Evolutionary conservation across 2,797 vertebrate species (phyloP).

Genomic region (Crypturellus tataupa): DNA sequence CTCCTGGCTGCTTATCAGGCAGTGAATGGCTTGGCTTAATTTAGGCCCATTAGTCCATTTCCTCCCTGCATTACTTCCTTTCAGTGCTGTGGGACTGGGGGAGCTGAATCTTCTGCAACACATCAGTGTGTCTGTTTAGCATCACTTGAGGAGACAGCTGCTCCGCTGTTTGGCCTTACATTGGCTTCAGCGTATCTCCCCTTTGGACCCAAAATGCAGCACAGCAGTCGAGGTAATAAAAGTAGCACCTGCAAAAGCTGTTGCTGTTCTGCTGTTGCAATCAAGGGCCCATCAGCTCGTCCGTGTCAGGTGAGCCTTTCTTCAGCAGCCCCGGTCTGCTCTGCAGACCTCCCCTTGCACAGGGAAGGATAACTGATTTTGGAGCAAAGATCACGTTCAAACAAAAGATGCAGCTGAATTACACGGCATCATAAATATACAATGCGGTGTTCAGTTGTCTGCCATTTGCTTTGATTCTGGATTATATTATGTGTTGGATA

Average conservation of each 20-base stretch:
- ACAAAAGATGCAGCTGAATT: constrained; percentile 10
- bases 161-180: not conserved
- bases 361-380: not conserved
- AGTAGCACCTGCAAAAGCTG: not conserved
- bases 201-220: not conserved
- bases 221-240: not conserved
- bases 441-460: constrained; percentile 5
- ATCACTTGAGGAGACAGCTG: not conserved
- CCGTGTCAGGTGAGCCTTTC: not conserved
- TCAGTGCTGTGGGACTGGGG: not conserved
- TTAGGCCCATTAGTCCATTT: constrained; percentile 24
- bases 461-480: constrained; percentile 33
- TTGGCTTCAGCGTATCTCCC: not conserved
- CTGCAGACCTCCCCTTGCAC: not conserved
- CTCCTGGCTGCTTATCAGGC: not conserved
- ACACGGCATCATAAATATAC: not conserved
- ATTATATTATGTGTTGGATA: not conserved
- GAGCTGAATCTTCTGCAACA: not conserved
- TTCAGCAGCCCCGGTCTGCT: not conserved
- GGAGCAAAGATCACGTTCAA: not conserved
- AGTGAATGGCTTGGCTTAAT: not conserved
- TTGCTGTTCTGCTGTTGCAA: constrained; percentile 2
- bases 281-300: not conserved
- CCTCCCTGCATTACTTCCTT: not conserved
- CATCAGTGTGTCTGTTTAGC: not conserved